A percentile compares a stretch with the other conserved stretches of the same genome.
Evolutionary conservation across 2,888 invertebrate species (phyloP).

Genomic region (Galeopsomyia nigrocyanea): DNA sequence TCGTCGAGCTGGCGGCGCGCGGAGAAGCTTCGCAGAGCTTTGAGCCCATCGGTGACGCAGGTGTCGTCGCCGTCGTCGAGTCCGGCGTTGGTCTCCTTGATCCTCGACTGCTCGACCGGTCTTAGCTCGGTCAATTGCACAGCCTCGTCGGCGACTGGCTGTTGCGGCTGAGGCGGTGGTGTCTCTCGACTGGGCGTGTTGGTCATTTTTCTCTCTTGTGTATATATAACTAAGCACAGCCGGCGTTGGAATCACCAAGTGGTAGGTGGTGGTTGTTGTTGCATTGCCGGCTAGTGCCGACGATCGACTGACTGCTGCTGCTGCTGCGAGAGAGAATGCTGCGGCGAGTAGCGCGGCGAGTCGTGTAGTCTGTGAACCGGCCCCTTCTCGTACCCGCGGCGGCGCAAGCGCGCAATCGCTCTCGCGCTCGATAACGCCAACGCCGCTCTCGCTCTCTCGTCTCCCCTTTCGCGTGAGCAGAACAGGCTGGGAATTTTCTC

Average conservation of each 20-base stretch:
- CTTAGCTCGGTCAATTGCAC: constrained; percentile 63
- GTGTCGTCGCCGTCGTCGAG: constrained; percentile 53
- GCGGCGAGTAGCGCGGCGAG: no score
- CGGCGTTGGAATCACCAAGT: constrained; percentile 64
- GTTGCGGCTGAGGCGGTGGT: constrained; percentile 58
- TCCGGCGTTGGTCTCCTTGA: constrained; percentile 52
- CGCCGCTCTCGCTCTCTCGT: constrained; percentile 18
- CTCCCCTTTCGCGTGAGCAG: constrained; percentile 33
- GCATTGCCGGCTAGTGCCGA: no score
- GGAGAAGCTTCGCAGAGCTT: constrained; percentile 61
- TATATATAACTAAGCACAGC: constrained; percentile 44
- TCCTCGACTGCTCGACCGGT: constrained; percentile 63
- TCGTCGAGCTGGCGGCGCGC: constrained; percentile 51
- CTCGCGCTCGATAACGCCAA: constrained; percentile 45
- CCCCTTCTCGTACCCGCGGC: constrained; percentile 1
- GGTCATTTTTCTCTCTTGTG: constrained; percentile 31
- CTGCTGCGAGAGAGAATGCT: no score
- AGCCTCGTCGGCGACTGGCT: constrained; percentile 59
- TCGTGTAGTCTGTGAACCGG: constrained; percentile 2
- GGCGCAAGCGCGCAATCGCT: constrained; percentile 49
- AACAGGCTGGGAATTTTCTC: constrained; percentile 37
- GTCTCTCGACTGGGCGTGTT: constrained; percentile 29
- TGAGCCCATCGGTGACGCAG: constrained; percentile 61
- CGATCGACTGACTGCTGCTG: constrained; percentile 21
- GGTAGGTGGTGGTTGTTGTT: no score